Percentiles rank a stretch among this genome's conserved stretches.
Evolutionary conservation across 1,140 invertebrate species (phyloP).

Genomic region (Oreohelix idahoensis): DNA sequence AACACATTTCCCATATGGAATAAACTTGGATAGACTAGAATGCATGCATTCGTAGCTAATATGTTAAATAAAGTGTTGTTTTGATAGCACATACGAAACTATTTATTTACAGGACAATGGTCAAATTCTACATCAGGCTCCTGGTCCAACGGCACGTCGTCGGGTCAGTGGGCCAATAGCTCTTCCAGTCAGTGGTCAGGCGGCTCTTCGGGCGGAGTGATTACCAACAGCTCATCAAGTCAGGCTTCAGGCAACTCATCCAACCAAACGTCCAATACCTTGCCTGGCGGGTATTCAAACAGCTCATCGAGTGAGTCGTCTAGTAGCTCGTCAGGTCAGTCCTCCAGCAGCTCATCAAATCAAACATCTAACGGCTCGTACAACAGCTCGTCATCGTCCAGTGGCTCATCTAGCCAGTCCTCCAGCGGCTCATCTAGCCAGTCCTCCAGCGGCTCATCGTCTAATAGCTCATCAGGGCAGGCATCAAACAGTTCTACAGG

Average conservation of each 20-base stretch:
- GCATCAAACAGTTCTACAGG: not conserved
- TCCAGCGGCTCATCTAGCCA: not conserved
- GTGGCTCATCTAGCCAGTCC: not conserved
- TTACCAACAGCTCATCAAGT: not conserved
- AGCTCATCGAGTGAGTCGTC: not conserved
- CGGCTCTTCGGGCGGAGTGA: not conserved
- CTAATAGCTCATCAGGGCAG: not conserved
- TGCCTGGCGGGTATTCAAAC: not conserved
- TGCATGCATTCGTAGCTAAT: too few species aligned
- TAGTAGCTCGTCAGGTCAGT: not conserved
- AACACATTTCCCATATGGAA: too few species aligned
- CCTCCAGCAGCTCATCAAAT: not conserved
- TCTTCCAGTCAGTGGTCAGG: not conserved
- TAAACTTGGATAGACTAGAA: too few species aligned
- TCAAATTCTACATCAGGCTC: not conserved
- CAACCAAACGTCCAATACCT: not conserved
- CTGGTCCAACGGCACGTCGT: not conserved
- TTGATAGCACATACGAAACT: too few species aligned
- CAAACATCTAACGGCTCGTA: not conserved
- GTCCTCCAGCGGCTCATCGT: not conserved
- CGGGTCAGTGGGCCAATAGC: not conserved
- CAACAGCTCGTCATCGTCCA: not conserved
- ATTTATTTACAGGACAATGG: not conserved
- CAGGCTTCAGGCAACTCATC: not conserved
- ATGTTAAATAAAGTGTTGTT: too few species aligned